Evolutionary conservation across 2,797 vertebrate genomes (phyloP).

Genomic region (Myioborus miniatus): DNA sequence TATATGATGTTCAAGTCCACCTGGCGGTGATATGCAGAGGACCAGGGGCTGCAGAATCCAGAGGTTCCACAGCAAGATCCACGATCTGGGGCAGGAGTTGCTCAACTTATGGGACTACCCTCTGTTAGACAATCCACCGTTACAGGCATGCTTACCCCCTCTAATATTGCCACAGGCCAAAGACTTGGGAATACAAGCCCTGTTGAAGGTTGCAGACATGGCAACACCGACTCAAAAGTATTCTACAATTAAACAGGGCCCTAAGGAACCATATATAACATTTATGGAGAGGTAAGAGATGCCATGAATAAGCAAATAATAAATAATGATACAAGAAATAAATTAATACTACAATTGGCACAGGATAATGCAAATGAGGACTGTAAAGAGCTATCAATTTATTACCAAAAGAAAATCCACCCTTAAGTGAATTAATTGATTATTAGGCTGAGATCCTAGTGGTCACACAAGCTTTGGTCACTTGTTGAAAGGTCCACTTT

Average conservation of each 20-base stretch:
- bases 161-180: not conserved
- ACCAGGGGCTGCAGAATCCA: not conserved
- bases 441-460: not conserved
- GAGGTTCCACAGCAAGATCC: not conserved
- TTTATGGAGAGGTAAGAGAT: not conserved
- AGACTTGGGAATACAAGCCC: not conserved
- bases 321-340: not conserved
- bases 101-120: not conserved
- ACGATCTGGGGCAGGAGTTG: not conserved
- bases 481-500: slow-evolving; percentile 26
- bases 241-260: not conserved
- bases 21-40: not conserved
- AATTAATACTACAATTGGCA: not conserved
- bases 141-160: not conserved
- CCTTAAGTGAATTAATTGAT: not conserved
- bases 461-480: not conserved
- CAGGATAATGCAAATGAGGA: not conserved
- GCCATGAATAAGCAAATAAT: not conserved
- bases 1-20: not conserved
- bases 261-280: not conserved
- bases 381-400: not conserved
- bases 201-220: not conserved
- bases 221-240: not conserved
- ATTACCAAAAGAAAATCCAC: not conserved
- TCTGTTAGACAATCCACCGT: not conserved